Evolutionary conservation across 2,888 invertebrate genomes (phyloP).

Genomic region (Leistus spinibarbis): DNA sequence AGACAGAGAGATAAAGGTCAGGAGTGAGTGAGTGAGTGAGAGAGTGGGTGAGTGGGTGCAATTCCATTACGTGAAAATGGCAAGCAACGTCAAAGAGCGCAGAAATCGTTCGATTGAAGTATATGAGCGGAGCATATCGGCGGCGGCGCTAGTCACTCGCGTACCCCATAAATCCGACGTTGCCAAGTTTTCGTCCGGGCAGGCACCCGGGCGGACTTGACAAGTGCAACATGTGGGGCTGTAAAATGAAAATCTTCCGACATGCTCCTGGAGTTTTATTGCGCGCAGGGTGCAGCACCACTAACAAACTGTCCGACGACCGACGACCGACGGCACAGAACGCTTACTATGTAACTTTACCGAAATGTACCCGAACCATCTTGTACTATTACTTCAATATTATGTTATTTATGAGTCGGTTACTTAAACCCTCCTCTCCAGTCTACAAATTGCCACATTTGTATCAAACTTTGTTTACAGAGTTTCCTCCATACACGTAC

Average conservation of each 20-base stretch:
- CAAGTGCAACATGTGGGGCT: slow-evolving; percentile 34
- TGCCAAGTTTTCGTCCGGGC: not conserved
- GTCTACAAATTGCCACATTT: too few species aligned
- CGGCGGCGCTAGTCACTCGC: not conserved
- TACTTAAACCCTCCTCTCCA: too few species aligned
- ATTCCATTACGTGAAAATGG: slow-evolving; percentile 13
- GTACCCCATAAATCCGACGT: not conserved
- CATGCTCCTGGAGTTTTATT: slow-evolving; percentile 34
- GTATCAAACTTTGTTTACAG: too few species aligned
- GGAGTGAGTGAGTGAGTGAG: slow-evolving; percentile 1
- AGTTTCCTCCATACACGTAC: too few species aligned
- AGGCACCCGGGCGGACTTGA: slow-evolving; percentile 1
- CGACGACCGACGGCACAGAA: not conserved
- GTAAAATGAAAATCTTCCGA: slow-evolving; percentile 34
- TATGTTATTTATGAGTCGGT: too few species aligned
- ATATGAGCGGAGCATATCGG: not conserved
- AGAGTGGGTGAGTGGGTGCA: not conserved
- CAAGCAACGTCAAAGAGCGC: slow-evolving; percentile 1
- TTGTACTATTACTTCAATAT: too few species aligned
- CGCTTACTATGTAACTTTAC: slow-evolving; percentile 19
- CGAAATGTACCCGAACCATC: not conserved
- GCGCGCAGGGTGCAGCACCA: slow-evolving; percentile 17
- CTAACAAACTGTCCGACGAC: slow-evolving; percentile 5
- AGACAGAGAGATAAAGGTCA: not conserved
- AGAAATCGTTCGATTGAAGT: not conserved